Evolutionary conservation across 2,888 invertebrate species (phyloP).

Genomic region (Drosophila pegasa): DNA sequence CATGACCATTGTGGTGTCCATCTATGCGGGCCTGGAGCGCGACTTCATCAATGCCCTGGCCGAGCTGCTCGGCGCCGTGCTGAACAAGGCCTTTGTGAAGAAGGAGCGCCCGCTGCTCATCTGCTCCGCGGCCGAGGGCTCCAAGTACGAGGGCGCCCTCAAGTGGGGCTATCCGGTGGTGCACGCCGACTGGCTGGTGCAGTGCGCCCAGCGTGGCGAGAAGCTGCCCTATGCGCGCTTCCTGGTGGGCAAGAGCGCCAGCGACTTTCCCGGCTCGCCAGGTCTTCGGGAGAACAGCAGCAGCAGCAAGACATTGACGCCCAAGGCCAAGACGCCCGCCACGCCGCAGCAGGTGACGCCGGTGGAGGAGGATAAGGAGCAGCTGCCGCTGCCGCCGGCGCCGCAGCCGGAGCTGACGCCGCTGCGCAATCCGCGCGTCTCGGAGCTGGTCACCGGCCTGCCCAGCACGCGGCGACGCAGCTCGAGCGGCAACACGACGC

Average conservation of each 20-base stretch:
- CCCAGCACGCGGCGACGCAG: constrained; percentile 38
- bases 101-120: constrained; percentile 93
- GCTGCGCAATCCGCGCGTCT: constrained; percentile 81
- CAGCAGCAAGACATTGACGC: constrained; percentile 21
- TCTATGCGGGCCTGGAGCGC: constrained; percentile 90
- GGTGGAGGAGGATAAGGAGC: constrained; percentile 52
- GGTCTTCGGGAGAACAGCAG: constrained; percentile 35
- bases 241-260: constrained; percentile 86
- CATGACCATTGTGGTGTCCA: constrained; percentile 92
- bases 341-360: background rate
- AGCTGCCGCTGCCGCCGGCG: constrained; percentile 26
- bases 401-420: constrained; percentile 70
- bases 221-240: constrained; percentile 86
- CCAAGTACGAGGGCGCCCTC: constrained; percentile 92
- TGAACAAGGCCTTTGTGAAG: constrained; percentile 89
- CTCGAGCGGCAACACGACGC: constrained; percentile 32
- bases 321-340: background rate
- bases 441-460: constrained; percentile 75
- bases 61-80: constrained; percentile 89
- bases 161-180: constrained; percentile 95
- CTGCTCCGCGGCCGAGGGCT: constrained; percentile 90
- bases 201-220: constrained; percentile 87
- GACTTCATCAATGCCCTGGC: constrained; percentile 90
- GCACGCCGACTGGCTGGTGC: constrained; percentile 90
- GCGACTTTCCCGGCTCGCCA: constrained; percentile 78